A percentile compares a stretch with the other conserved stretches of the same genome.
phyloP scores from a whole-genome alignment of 1,140 invertebrate genomes.

The Euschistus heros region DNA sequence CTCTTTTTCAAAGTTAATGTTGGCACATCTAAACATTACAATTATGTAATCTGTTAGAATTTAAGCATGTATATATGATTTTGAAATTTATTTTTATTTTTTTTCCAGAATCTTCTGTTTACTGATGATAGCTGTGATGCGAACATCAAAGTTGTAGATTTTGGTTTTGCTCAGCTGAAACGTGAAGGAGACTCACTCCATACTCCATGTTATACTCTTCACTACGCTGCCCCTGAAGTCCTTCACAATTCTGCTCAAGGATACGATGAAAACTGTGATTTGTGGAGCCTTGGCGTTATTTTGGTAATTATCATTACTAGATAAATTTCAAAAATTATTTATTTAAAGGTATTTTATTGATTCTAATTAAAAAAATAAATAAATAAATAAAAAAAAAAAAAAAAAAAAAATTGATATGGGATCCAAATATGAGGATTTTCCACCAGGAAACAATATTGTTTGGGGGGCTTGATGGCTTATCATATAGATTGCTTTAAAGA shows the following conservation, averaged over 20 bases:
- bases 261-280: constrained; percentile 82
- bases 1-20: not conserved
- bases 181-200: constrained; percentile 51
- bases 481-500: too few species aligned
- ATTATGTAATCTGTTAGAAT: not conserved
- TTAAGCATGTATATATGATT: too few species aligned
- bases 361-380: too few species aligned
- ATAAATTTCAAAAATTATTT: too few species aligned
- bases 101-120: constrained; percentile 60
- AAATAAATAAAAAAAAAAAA: too few species aligned
- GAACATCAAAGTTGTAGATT: constrained; percentile 75
- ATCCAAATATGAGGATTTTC: too few species aligned
- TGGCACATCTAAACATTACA: not conserved
- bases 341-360: too few species aligned
- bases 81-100: constrained; percentile 18
- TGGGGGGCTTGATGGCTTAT: too few species aligned
- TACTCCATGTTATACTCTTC: constrained; percentile 78
- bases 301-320: constrained; percentile 44
- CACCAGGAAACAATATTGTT: too few species aligned
- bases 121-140: constrained; percentile 48
- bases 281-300: constrained; percentile 87
- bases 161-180: constrained; percentile 74
- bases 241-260: constrained; percentile 46
- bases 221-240: constrained; percentile 88
- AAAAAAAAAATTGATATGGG: too few species aligned